Evolutionary conservation across 2,113 vertebrate genomes (phyloP).

Genomic region (Perca fluviatilis): DNA sequence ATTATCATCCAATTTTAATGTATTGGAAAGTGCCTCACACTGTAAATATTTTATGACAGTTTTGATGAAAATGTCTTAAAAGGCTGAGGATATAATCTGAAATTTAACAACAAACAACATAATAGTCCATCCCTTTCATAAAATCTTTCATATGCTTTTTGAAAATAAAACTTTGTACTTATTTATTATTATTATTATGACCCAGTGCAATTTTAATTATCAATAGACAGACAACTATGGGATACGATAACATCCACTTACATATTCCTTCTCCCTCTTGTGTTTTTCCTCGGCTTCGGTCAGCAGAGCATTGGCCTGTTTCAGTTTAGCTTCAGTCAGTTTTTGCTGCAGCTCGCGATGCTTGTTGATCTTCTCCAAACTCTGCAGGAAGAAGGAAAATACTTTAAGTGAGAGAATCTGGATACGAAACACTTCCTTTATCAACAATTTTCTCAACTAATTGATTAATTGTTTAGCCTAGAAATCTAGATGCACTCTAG

Average conservation of each 20-base stretch:
- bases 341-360: slow-evolving; percentile 95
- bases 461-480: not conserved
- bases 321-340: slow-evolving; percentile 92
- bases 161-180: no score
- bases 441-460: not conserved
- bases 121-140: no score
- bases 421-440: not conserved
- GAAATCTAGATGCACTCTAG: no score
- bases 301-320: slow-evolving; percentile 92
- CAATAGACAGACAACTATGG: no score
- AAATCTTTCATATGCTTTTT: no score
- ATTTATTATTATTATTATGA: no score
- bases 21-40: not conserved
- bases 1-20: not conserved
- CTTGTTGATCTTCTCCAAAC: slow-evolving; percentile 95
- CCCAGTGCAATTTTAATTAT: no score
- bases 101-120: no score
- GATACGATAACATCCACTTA: slow-evolving; percentile 69
- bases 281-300: slow-evolving; percentile 91
- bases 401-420: no score
- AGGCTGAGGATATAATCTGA: no score
- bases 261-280: slow-evolving; percentile 96
- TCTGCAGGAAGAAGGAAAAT: slow-evolving; percentile 76
- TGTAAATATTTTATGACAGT: not conserved
- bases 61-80: not conserved